Evolutionary conservation across 2,888 invertebrate species (phyloP), one percentile per base, ranked within the genome.

Genomic region (Spilarctia lutea): DNA sequence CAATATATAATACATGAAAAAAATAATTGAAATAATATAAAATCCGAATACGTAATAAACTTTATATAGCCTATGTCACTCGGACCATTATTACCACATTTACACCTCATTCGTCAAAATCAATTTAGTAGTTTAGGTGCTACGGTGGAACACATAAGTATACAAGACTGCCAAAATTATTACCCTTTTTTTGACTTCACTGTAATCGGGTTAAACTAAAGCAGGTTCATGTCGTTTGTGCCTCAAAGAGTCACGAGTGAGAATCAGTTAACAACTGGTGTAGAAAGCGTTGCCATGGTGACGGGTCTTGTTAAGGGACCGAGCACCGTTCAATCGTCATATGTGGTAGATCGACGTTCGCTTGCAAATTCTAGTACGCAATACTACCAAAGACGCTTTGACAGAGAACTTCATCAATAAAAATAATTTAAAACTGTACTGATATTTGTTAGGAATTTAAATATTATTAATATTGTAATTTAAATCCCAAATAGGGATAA

Each of bases 201-300:
- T 60, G 42, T 16, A 42, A 13, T 42, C 13, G 11, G 1, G 30
- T 68, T 65, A 72, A 45, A 35, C 65, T 70, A 69, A 52, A 75
- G 72, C 70, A 76, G 73, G 73, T 81, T 76, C 35, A 60, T 77
- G 79, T 72, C 68, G 73, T 81, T 76, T 30, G 65, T 77, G 79
- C 73, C 68, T 81, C 81, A 74, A 81, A 83, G 75, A 72, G 77
- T 73, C 77, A 68, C 72, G 67, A 75, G 72, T 72, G 74, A 45
- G 69, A 75, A 76, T 80, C 77, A 73, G 42, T 48, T 70, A 71
- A 65, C 68, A 73, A 79, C 71, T 76, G 77, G 72, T 39, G 77
- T 73, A 76, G 77, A 56, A 68, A 75, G 66, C 56, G 33, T 67
- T 35, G 33, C 52, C 60, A 24, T 67, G 52, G 69, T 68, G 75